Percentiles rank a stretch among this genome's conserved stretches.
These are phyloP conservation scores for Lamprologus callipterus DNA, from an alignment of 2,113 vertebrate genomes.

Conservation along the genomic window DNA sequence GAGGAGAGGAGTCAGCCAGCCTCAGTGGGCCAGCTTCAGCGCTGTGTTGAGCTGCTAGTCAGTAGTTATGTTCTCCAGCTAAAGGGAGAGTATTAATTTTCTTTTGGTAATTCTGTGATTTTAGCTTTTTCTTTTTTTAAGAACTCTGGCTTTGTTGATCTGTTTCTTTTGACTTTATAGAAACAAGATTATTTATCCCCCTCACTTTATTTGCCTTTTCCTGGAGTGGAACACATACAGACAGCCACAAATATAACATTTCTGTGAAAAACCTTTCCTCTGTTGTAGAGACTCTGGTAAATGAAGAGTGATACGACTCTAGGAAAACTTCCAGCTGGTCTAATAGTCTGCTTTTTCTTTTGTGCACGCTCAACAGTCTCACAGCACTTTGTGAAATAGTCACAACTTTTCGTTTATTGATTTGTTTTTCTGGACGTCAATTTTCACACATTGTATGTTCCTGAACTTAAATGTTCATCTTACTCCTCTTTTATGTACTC, in stretches of 20 bases:
- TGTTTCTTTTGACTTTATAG: background rate
- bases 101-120: background rate
- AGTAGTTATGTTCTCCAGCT: background rate
- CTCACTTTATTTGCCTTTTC: background rate
- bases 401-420: too few species aligned
- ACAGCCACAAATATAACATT: background rate
- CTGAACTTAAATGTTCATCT: background rate
- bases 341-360: background rate
- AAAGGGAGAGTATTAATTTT: rapidly evolving
- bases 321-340: background rate
- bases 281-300: background rate
- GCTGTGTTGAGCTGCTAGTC: background rate
- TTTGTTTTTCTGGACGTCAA: background rate
- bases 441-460: background rate
- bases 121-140: background rate
- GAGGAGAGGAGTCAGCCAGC: background rate
- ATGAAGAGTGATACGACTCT: background rate
- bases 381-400: background rate
- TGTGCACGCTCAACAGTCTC: background rate
- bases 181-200: background rate
- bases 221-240: background rate
- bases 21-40: background rate
- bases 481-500: background rate
- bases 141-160: background rate
- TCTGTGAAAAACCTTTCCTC: background rate